Evolutionary conservation across 64 coral and sea anemone species (phyloP).

Genomic region (Orbicella faveolata): DNA sequence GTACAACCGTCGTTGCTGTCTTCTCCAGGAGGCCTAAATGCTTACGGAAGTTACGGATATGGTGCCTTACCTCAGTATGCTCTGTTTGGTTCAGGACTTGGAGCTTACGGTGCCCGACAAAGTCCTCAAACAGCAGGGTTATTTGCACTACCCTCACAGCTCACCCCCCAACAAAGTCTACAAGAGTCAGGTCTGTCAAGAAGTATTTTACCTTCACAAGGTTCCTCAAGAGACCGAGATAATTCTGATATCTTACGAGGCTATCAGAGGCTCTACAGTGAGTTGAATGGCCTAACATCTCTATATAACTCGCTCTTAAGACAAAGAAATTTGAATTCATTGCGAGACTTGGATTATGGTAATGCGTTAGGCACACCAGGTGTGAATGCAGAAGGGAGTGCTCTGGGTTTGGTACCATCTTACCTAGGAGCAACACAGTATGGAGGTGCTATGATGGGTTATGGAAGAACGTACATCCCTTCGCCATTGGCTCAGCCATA

Average conservation of each 20-base stretch:
- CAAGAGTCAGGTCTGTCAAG: constrained; percentile 34
- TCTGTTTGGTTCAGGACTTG: constrained; percentile 18
- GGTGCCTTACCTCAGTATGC: constrained; percentile 31
- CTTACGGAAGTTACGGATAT: constrained; percentile 5
- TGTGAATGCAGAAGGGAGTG: constrained; percentile 4
- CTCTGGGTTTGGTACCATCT: constrained; percentile 33
- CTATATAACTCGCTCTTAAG: constrained; percentile 56
- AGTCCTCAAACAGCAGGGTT: neutral
- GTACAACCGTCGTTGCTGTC: constrained; percentile 16
- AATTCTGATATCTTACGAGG: constrained; percentile 2
- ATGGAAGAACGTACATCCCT: constrained; percentile 7
- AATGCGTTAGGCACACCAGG: neutral
- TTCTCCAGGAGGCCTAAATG: neutral
- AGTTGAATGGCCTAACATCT: constrained; percentile 2
- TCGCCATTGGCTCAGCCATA: constrained; percentile 21
- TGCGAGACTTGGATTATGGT: neutral
- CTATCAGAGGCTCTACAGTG: constrained; percentile 24
- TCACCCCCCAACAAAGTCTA: neutral
- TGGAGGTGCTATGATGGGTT: neutral
- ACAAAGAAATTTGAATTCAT: constrained; percentile 21
- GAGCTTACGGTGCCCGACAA: neutral
- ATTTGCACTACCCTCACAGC: neutral
- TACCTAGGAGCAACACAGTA: constrained; percentile 17
- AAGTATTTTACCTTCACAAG: constrained; percentile 12
- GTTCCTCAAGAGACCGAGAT: neutral